Evolutionary conservation across 2,888 invertebrate genomes (phyloP), one percentile per base, ranked within the genome.

Genomic region (Agrochola circellaris): DNA sequence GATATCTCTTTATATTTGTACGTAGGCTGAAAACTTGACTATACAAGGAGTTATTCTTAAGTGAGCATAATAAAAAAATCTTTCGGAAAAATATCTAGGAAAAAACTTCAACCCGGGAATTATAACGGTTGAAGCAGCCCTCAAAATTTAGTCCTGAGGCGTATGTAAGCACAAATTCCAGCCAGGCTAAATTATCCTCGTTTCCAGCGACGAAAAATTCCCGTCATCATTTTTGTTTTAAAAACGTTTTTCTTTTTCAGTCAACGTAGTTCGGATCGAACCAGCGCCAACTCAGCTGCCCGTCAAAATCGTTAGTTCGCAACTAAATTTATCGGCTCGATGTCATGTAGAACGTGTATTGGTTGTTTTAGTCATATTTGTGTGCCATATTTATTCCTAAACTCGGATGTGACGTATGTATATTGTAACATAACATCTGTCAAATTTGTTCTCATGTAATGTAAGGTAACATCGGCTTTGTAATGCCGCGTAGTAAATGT

Each of bases 221-320:
- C 34, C n/a, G 60, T 61, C 73, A 73, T 60, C 23, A 75, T 65
- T 75, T 81, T 66, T 68, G 48, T 79, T 77, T 56, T 77, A 85
- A 84, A 68, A 73, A 67, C 20, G 30, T 82, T 87, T 84, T 89
- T 89, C 82, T 89, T 84, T 95, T 95, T 58, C 95, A 96, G 97
- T 96, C 65, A 96, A 95, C 90, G 95, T 96, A 45, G 93, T 96
- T 15, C 94, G 95, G n/a, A 90, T 93, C 75, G 96, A 96, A 86
- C 95, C 95, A 1, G 90, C 93, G 58, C 96, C 96, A 11, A 96
- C 97, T 48, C 96, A 96, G 86, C 90, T 96, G 70, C 96, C 96
- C 0, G 95, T 95, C 80, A 95, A 96, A 93, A 95, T 96, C 70
- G 91, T 95, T 86, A 95, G 95, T 79, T 88, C 92, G 61, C 93